Evolutionary conservation across 2,113 vertebrate species (phyloP).

Genomic region (Paradoxurus hermaphroditus): DNA sequence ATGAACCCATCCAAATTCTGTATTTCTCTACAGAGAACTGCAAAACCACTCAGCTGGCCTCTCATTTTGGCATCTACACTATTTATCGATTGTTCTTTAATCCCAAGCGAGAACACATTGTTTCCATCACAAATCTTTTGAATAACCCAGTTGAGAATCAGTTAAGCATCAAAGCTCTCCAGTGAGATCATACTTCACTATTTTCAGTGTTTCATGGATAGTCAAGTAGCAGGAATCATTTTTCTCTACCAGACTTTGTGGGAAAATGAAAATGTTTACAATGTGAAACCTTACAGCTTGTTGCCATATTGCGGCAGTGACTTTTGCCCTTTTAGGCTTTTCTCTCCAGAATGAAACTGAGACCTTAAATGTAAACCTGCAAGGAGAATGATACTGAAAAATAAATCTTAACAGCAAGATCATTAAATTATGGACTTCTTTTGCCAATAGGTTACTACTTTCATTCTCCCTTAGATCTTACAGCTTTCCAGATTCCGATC

Average conservation of each 20-base stretch:
- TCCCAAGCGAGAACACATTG: conserved; percentile 71
- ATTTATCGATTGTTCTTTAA: conserved; percentile 70
- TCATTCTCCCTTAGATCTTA: not conserved
- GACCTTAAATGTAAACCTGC: conserved; percentile 53
- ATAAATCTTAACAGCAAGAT: not conserved
- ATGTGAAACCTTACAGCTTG: conserved; percentile 66
- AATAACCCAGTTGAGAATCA: conserved; percentile 74
- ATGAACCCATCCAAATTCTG: not conserved
- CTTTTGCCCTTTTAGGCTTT: conserved; percentile 57
- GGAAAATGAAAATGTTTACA: conserved; percentile 76
- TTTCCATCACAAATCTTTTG: conserved; percentile 68
- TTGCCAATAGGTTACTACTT: conserved; percentile 9
- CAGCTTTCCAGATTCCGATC: conserved; percentile 13
- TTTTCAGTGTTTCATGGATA: conserved; percentile 43
- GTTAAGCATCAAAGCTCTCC: conserved; percentile 70
- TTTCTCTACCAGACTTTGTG: conserved; percentile 71
- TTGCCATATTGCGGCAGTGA: conserved; percentile 69
- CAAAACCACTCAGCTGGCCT: not conserved
- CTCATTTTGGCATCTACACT: conserved; percentile 25
- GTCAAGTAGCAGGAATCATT: conserved; percentile 66
- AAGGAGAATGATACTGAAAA: conserved; percentile 12
- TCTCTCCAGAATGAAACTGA: conserved; percentile 73
- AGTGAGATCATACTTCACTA: conserved; percentile 67
- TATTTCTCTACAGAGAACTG: not conserved
- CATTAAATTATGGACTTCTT: conserved; percentile 44